A percentile compares a stretch with the other conserved stretches of the same genome.
Conservation (phyloP, 1,140 invertebrate genomes). For the Lepidurus arcticus region DNA sequence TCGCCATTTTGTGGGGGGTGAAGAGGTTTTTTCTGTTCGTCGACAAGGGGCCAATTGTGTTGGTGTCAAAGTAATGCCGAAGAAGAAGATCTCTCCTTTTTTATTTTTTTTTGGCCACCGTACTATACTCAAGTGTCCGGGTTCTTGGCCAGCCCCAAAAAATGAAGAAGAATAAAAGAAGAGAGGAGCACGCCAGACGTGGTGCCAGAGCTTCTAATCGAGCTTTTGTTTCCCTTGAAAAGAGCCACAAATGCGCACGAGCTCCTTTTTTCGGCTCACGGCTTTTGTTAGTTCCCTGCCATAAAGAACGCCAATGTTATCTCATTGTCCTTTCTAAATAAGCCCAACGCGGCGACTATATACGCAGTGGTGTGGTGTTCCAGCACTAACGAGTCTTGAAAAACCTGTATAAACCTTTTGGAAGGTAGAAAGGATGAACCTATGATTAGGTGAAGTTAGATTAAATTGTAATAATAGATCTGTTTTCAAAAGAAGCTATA, state of each 20-base stretch:
- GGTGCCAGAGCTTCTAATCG: constrained; percentile 20
- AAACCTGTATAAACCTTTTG: not conserved
- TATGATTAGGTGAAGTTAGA: not conserved
- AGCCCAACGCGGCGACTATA: not conserved
- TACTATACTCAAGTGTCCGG: not conserved
- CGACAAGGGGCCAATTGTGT: constrained; percentile 3
- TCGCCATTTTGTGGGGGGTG: not conserved
- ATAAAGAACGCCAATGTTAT: constrained; percentile 15
- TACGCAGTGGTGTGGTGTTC: not conserved
- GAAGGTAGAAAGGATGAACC: not conserved
- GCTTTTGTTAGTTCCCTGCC: constrained; percentile 2
- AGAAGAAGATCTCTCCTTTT: constrained; percentile 13
- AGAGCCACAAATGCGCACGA: constrained; percentile 20
- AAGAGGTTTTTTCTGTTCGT: constrained; percentile 19
- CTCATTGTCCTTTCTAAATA: constrained; percentile 18
- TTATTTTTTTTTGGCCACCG: not conserved
- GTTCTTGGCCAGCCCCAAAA: not conserved
- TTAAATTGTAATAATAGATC: not conserved
- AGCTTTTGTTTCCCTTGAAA: constrained; percentile 22
- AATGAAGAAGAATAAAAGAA: not conserved
- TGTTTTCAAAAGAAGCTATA: too few species aligned
- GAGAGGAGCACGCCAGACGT: constrained; percentile 16
- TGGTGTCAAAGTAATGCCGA: constrained; percentile 21
- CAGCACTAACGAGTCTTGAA: not conserved
- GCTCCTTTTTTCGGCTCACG: not conserved